phyloP scores from a whole-genome alignment of 2,888 invertebrate species.

The Heliconius sara region DNA sequence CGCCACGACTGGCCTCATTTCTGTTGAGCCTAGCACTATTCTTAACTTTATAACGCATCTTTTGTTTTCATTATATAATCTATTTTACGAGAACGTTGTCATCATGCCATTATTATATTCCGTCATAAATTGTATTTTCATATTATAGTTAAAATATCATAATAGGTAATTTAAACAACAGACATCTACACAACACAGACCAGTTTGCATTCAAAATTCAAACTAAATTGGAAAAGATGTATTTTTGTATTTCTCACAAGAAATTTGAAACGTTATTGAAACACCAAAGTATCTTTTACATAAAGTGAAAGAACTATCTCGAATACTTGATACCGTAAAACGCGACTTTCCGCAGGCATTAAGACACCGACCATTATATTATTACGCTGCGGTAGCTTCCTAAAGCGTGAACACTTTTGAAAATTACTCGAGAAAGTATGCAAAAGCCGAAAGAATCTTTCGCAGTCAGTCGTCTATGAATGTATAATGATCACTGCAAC shows the following conservation, averaged over 20 bases:
- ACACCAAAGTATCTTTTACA: conserved; percentile 46
- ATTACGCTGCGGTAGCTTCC: conserved; percentile 73
- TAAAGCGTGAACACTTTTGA: conserved; percentile 69
- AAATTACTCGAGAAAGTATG: conserved; percentile 66
- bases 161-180: conserved; percentile 13
- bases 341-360: conserved; percentile 45
- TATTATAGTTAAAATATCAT: background rate
- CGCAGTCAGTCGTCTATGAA: conserved; percentile 75
- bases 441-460: conserved; percentile 67
- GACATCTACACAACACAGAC: background rate
- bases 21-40: background rate
- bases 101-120: background rate
- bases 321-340: conserved; percentile 45
- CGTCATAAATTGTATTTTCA: background rate
- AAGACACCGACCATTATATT: conserved; percentile 72
- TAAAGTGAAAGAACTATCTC: conserved; percentile 46
- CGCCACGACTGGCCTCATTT: background rate
- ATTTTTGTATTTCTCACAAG: conserved; percentile 34
- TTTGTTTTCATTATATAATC: no score
- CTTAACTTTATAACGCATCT: background rate
- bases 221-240: conserved; percentile 25
- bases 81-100: background rate
- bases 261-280: conserved; percentile 44
- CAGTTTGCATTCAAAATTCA: conserved; percentile 24
- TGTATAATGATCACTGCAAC: conserved; percentile 75